Evolutionary conservation across 2,888 invertebrate species (phyloP).

Genomic region (Apodemia duryi): DNA sequence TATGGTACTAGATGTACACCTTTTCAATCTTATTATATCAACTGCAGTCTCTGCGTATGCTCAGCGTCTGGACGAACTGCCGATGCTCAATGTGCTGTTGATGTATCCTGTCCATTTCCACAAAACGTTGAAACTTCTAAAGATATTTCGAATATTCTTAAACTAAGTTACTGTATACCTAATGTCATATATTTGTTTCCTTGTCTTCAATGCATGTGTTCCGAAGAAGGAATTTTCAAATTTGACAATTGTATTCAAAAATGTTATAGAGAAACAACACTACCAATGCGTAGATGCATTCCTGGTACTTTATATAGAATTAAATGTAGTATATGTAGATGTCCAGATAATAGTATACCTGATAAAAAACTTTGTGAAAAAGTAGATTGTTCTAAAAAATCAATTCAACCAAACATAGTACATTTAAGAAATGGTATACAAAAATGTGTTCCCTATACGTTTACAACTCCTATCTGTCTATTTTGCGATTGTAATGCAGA

Average conservation of each 20-base stretch:
- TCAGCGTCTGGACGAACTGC: constrained; percentile 53
- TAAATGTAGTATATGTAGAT: constrained; percentile 56
- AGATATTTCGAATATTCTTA: constrained; percentile 28
- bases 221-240: constrained; percentile 52
- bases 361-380: constrained; percentile 47
- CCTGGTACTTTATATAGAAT: constrained; percentile 52
- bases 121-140: constrained; percentile 31
- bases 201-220: constrained; percentile 60
- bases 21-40: constrained; percentile 55
- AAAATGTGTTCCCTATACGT: constrained; percentile 47
- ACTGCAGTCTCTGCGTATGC: constrained; percentile 62
- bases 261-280: constrained; percentile 37
- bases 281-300: constrained; percentile 39
- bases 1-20: constrained; percentile 50
- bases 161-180: constrained; percentile 55
- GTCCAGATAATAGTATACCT: constrained; percentile 47
- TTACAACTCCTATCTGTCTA: constrained; percentile 51
- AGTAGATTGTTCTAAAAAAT: constrained; percentile 36
- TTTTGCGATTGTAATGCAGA: constrained; percentile 56
- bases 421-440: constrained; percentile 35
- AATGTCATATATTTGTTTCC: constrained; percentile 62
- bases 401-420: constrained; percentile 32
- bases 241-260: constrained; percentile 54
- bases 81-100: constrained; percentile 57
- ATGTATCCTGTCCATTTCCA: constrained; percentile 45